These are phyloP conservation scores for Pseudocheirus occidentalis DNA, from an alignment of 2,797 vertebrate genomes.

Conservation along the genomic window DNA sequence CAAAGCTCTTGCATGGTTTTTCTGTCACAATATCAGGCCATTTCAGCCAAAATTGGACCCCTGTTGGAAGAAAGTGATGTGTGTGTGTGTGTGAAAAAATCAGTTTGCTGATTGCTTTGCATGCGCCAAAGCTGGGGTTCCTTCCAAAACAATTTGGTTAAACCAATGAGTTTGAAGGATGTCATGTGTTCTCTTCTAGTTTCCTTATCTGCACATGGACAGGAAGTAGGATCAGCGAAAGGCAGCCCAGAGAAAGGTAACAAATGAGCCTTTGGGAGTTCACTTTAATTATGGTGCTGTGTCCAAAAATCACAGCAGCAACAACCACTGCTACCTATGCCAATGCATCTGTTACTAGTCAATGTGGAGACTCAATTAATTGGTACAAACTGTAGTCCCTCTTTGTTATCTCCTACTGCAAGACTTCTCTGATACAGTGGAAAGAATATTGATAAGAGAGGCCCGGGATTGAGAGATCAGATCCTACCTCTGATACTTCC, in stretches of 20 bases:
- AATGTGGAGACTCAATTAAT: not conserved
- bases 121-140: slow-evolving; percentile 11
- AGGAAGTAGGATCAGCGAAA: slow-evolving; percentile 89
- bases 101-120: slow-evolving; percentile 46
- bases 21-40: slow-evolving; percentile 34
- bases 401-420: not conserved
- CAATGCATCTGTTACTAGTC: not conserved
- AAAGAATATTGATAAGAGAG: not conserved
- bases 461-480: no score
- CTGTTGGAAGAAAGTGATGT: slow-evolving; percentile 38
- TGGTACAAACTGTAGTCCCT: not conserved
- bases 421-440: not conserved
- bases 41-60: slow-evolving; percentile 41
- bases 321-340: not conserved
- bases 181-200: slow-evolving; percentile 81
- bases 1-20: slow-evolving; percentile 56
- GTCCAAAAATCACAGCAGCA: not conserved
- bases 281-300: not conserved
- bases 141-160: slow-evolving; percentile 62
- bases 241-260: slow-evolving; percentile 95
- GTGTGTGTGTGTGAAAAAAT: no score
- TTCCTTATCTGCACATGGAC: slow-evolving; percentile 84
- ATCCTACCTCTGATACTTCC: no score
- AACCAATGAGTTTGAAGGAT: slow-evolving; percentile 43
- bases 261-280: not conserved